These are phyloP conservation scores for Peromyscus aztecus DNA, from an alignment of 2,797 vertebrate genomes.

Conservation along the genomic window DNA sequence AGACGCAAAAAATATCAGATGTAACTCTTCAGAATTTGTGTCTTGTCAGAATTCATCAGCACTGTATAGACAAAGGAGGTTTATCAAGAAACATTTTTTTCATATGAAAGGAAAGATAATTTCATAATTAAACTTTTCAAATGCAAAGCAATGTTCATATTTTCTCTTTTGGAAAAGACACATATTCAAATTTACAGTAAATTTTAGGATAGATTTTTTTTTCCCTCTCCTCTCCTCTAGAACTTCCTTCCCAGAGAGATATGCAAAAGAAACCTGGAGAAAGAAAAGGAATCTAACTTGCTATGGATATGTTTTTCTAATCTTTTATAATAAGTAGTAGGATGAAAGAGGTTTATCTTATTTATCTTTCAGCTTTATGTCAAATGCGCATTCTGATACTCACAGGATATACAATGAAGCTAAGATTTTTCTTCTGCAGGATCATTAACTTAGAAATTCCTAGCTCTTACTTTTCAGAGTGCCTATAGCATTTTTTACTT, in stretches of 20 bases:
- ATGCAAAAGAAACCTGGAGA: background rate
- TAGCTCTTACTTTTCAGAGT: constrained; percentile 71
- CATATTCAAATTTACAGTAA: background rate
- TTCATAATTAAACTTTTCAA: background rate
- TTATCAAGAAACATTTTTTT: background rate
- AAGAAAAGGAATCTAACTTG: constrained; percentile 16
- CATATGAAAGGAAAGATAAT: background rate
- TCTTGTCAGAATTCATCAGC: constrained; percentile 21
- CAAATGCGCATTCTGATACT: constrained; percentile 61
- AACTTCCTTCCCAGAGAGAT: background rate
- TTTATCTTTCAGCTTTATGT: constrained; percentile 73
- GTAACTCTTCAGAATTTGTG: background rate
- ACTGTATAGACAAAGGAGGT: background rate
- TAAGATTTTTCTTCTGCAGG: constrained; percentile 51
- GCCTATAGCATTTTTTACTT: constrained; percentile 74
- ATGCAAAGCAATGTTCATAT: background rate
- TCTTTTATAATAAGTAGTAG: constrained; percentile 43
- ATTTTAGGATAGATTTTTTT: background rate
- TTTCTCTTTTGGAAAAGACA: constrained; percentile 15
- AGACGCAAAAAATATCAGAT: background rate
- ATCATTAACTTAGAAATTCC: constrained; percentile 73
- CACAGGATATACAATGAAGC: constrained; percentile 61
- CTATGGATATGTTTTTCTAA: constrained; percentile 63
- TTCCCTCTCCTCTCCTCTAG: background rate
- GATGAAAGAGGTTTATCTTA: constrained; percentile 68